Conservation (phyloP, 2,888 invertebrate genomes). For the Lymantria dispar region DNA sequence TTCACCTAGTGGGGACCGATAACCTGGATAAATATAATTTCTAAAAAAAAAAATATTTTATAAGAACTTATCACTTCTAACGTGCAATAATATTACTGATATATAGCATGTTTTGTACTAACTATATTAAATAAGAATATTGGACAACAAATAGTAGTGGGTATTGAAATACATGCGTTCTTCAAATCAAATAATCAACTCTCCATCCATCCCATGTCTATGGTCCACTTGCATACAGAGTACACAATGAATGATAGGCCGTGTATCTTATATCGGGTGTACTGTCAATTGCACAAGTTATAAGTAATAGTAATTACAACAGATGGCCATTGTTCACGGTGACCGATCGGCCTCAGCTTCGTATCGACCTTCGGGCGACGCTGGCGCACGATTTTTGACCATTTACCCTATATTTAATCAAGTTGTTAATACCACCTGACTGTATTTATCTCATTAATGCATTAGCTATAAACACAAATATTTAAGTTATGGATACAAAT, state of each 20-base stretch:
- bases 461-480: no score
- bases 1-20: no score
- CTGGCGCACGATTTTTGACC: conserved; percentile 75
- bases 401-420: conserved; percentile 43
- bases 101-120: no score
- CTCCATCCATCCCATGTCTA: not conserved
- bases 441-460: not conserved
- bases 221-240: not conserved
- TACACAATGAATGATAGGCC: conserved; percentile 45
- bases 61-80: no score
- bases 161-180: not conserved
- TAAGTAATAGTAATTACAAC: conserved; percentile 78
- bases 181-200: not conserved
- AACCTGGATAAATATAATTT: no score
- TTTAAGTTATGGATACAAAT: no score
- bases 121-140: no score
- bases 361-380: conserved; percentile 66
- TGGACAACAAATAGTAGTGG: no score
- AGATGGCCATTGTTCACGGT: conserved; percentile 77
- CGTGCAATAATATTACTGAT: no score
- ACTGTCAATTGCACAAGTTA: conserved; percentile 69
- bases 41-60: no score
- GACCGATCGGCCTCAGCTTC: conserved; percentile 69
- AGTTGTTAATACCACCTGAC: conserved; percentile 38
- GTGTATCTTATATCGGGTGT: conserved; percentile 48